Percentiles rank a stretch among this genome's conserved stretches.
phyloP scores from a whole-genome alignment of 2,888 invertebrate genomes.

The Drosophila putrida region DNA sequence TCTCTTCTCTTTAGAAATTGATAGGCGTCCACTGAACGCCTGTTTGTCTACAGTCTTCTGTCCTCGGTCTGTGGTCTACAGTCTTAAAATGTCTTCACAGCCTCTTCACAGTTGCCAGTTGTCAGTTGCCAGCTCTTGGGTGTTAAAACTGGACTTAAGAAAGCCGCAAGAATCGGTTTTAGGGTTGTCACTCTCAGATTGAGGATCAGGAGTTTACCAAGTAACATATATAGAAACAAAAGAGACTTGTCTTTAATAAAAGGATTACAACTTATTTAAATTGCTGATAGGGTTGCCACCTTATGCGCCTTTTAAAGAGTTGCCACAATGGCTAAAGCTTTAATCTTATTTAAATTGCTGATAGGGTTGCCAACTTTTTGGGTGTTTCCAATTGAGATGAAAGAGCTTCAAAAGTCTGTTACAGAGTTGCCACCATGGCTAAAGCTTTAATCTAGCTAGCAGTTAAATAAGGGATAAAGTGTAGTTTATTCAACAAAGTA shows the following conservation, averaged over 20 bases:
- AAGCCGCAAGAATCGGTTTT: constrained; percentile 23
- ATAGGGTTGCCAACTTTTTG: background rate
- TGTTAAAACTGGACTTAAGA: constrained; percentile 36
- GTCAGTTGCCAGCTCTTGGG: constrained; percentile 25
- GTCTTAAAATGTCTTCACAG: constrained; percentile 2
- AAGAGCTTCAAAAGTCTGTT: background rate
- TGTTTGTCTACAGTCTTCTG: constrained; percentile 2
- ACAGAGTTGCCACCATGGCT: background rate
- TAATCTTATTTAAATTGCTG: background rate
- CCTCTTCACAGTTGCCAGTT: constrained; percentile 5
- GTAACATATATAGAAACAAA: too few relatives aligned
- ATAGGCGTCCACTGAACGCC: constrained; percentile 48
- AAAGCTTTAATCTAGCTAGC: too few relatives aligned
- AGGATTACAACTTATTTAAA: background rate
- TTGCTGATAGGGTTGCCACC: background rate
- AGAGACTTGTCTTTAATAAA: background rate
- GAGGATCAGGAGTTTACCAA: too few relatives aligned
- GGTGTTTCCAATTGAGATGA: background rate
- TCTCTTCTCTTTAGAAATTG: constrained; percentile 49
- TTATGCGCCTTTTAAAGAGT: too few relatives aligned
- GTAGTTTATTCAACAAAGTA: too few relatives aligned
- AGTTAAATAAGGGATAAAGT: too few relatives aligned
- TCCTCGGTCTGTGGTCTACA: background rate
- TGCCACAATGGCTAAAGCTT: too few relatives aligned
- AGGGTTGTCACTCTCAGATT: background rate